phyloP scores from a whole-genome alignment of 1,140 invertebrate genomes.

The Centruroides sculpturatus region DNA sequence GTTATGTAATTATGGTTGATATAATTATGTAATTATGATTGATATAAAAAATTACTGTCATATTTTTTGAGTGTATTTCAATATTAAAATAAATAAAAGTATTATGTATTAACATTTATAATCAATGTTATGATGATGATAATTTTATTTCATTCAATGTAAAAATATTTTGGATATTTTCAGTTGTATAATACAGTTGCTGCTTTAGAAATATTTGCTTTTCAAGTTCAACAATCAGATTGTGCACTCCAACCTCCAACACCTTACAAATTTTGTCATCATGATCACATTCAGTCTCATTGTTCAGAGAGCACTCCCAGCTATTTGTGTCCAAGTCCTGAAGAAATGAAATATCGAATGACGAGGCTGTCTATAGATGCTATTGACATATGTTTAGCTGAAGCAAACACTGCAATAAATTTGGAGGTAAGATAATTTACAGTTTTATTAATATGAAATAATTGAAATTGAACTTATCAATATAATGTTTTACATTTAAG shows the following conservation, averaged over 20 bases:
- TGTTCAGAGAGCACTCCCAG: slow-evolving; percentile 55
- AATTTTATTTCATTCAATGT: slow-evolving; percentile 6
- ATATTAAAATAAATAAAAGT: too few species aligned
- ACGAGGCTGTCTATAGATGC: slow-evolving; percentile 78
- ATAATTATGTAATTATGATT: too few species aligned
- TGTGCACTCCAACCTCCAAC: slow-evolving; percentile 67
- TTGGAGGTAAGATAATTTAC: slow-evolving; percentile 44
- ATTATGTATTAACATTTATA: too few species aligned
- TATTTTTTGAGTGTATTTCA: too few species aligned
- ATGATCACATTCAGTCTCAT: slow-evolving; percentile 56
- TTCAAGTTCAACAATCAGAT: slow-evolving; percentile 74
- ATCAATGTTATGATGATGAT: too few species aligned
- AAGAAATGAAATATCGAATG: slow-evolving; percentile 92
- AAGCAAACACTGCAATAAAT: slow-evolving; percentile 71
- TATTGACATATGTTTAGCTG: slow-evolving; percentile 78
- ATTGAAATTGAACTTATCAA: too few species aligned
- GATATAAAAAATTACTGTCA: too few species aligned
- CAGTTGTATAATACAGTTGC: slow-evolving; percentile 68
- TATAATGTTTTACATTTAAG: too few species aligned
- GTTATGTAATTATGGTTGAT: too few species aligned
- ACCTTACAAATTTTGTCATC: slow-evolving; percentile 64
- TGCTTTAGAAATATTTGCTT: slow-evolving; percentile 72
- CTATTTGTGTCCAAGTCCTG: slow-evolving; percentile 56
- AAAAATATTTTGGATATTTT: background rate
- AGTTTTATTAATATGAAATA: too few species aligned